Base-by-base conservation (phyloP, 2,888 invertebrate genomes). In the Ametastegia equiseti region DNA sequence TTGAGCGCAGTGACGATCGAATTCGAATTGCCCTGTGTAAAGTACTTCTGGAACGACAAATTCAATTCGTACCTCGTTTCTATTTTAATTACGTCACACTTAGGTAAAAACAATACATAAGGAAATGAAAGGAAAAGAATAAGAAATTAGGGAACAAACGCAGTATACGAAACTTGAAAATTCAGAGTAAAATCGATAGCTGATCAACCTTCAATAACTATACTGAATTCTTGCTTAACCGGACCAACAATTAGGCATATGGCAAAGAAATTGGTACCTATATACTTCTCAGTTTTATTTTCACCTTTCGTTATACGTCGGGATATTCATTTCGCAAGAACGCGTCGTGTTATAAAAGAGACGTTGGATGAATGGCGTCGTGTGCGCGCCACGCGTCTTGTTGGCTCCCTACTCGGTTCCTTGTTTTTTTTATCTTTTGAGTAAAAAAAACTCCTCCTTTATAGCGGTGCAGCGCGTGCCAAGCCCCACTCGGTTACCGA, bases 401-500 rank as follows among this genome's bases (percentile, higher is more conserved):
- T 42, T 33, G 63, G 75, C 75, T 60, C 77, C 78, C 63, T n/a
- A n/a, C n/a, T 78, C 63, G 60, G 75, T 84, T 83, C 67, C 60
- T 69, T 77, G 71, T 80, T 82, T 39, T 80, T 81, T 69, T 81
- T 81, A 81, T 82, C 82, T 80, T 63, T 80, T 11, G 78, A 42
- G 78, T 63, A 63, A 63, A 78, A 78, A 78, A 60, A n/a, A n/a
- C n/a, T n/a, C n/a, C 71, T 45, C 39, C 60, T 81, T 67, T 81
- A 81, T 63, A 80, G 82, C 80, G 78, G 60, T 78, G 78, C 78
- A 78, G 60, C 87, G 87, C 87, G 87, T 87, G 87, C 88, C 87
- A 81, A 75, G 87, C 87, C 87, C 87, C 88, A 84, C 88, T 87
- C 83, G 85, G 84, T 86, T 19, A 5, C 36, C 50, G 30, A 75